Conservation (phyloP, 2,888 invertebrate species). For the Thecocarcelia acutangulata region DNA sequence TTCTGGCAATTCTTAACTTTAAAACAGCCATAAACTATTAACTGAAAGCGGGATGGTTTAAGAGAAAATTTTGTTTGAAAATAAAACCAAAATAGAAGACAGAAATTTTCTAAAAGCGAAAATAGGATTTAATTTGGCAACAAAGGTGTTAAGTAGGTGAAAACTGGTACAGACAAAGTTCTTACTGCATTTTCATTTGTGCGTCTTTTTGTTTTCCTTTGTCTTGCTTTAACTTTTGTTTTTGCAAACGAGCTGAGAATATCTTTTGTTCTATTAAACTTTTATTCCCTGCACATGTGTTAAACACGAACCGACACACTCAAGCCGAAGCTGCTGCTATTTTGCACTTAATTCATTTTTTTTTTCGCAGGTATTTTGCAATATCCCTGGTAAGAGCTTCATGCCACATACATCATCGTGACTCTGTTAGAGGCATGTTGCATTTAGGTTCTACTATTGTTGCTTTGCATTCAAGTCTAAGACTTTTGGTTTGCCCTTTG, state of each 20-base stretch:
- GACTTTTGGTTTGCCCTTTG: constrained; percentile 19
- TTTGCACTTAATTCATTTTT: not conserved
- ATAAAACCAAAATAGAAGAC: not conserved
- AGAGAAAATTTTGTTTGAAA: not conserved
- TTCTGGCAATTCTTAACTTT: constrained; percentile 39
- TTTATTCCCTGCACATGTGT: constrained; percentile 48
- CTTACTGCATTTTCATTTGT: not conserved
- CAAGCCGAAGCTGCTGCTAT: not conserved
- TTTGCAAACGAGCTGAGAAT: constrained; percentile 23
- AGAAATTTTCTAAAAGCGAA: constrained; percentile 45
- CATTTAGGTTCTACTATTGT: constrained; percentile 11
- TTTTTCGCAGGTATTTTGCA: constrained; percentile 21
- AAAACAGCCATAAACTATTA: constrained; percentile 35
- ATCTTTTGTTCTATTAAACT: constrained; percentile 51
- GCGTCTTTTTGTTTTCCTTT: too few relatives aligned
- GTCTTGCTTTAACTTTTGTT: constrained; percentile 10
- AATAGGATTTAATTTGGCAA: constrained; percentile 55
- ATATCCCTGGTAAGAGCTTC: constrained; percentile 13
- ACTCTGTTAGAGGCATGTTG: constrained; percentile 14
- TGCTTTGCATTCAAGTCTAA: constrained; percentile 20
- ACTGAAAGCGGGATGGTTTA: not conserved
- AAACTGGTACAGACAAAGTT: constrained; percentile 63
- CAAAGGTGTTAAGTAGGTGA: constrained; percentile 71
- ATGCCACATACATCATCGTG: constrained; percentile 58
- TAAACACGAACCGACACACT: constrained; percentile 5